Conservation (phyloP, 2,888 invertebrate genomes). For the Dolichomitus sp. region DNA sequence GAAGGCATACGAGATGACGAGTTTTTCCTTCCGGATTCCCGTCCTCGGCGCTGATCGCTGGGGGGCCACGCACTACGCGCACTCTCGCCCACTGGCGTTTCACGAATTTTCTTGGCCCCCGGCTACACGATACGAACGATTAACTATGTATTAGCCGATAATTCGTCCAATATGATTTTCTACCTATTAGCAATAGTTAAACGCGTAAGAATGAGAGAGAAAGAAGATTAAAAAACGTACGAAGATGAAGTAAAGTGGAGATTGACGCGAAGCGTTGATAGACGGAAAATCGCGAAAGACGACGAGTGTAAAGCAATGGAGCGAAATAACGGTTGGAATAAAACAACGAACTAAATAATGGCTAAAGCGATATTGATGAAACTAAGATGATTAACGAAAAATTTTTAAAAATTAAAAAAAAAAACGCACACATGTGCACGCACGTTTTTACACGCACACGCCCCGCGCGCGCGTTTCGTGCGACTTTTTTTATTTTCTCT, state of each 20-base stretch:
- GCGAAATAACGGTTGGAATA: neutral
- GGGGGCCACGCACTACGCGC: conserved; percentile 63
- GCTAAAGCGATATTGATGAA: neutral
- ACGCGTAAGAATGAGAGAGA: neutral
- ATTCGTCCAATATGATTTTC: too few species aligned
- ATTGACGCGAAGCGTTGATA: neutral
- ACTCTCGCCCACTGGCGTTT: conserved; percentile 60
- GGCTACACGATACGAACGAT: conserved; percentile 1
- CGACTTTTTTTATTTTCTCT: conserved; percentile 52
- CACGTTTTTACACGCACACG: conserved; percentile 70
- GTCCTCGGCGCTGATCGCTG: conserved; percentile 57
- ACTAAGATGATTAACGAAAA: neutral
- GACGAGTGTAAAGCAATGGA: conserved; percentile 7
- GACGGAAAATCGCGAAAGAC: conserved; percentile 3
- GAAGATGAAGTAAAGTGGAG: neutral
- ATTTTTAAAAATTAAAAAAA: neutral
- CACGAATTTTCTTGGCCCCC: conserved; percentile 57
- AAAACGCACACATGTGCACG: conserved; percentile 49
- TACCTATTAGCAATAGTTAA: neutral
- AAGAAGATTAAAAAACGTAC: neutral
- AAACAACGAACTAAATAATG: conserved; percentile 2
- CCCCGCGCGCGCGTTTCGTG: conserved; percentile 68
- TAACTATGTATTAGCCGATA: neutral
- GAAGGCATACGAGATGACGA: conserved; percentile 20
- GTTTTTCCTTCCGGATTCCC: conserved; percentile 61